Evolutionary conservation across 2,797 vertebrate genomes (phyloP), one percentile per base, ranked within the genome.

Genomic region (Ispidina lecontei): DNA sequence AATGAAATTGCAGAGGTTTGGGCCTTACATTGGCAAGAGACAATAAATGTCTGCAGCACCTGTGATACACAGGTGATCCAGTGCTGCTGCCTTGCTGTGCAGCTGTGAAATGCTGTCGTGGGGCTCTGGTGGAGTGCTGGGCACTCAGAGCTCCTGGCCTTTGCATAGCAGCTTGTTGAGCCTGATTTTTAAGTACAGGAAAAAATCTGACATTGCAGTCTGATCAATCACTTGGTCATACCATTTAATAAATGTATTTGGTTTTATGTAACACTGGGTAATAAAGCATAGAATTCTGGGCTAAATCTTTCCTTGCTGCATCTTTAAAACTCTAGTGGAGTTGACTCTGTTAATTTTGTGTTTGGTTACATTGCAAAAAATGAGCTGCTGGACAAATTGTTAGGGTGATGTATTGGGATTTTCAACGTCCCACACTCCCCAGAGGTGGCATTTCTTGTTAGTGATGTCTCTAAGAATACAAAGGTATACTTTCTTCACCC

Each of bases 31-130:
- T 82, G 33, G 7, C 10, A 20, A 12, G 19, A 82, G 7, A 9
- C 19, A 35, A 17, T 56, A 58, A 21, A 17, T 3, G 37, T 12
- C 31, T 52, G n/a, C 81, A 83, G 73, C 37, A 71, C 2, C 47
- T 58, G 51, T 18, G 33, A 4, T 63, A 10, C 8, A 0, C 22
- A 5, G 62, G 37, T 46, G 62, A 60, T 49, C 28, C 44, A 16
- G 56, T 31, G 52, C 72, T 71, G 37, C 70, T 92, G 92, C 75
- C 60, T 76, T 90, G 84, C 58, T 64, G 12, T 29, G 64, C 58
- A 39, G 79, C 75, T 39, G 10, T 37, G 54, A 26, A 39, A 75
- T 35, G 70, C 4, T 26, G 5, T 52, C 39, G 31, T n/a, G 60
- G 33, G 43, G 64, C 44, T 72, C n/a, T 37, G 15, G 3, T 9